These are phyloP conservation scores for Panonychus citri DNA, from an alignment of 1,140 invertebrate genomes.

Conservation along the genomic window DNA sequence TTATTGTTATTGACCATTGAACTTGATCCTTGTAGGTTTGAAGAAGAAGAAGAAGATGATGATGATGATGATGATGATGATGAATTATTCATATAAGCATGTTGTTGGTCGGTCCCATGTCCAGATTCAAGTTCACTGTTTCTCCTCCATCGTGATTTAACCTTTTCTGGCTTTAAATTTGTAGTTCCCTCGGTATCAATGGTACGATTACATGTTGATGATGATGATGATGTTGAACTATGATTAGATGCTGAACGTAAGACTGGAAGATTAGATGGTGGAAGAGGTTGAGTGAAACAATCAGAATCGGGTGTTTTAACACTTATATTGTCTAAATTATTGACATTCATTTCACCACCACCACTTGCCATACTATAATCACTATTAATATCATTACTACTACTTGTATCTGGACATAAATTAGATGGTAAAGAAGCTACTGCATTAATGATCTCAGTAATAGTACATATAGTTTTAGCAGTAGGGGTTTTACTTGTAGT, in stretches of 20 bases:
- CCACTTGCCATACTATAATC: too few relatives aligned
- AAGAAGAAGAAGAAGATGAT: background rate
- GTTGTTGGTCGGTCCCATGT: conserved; percentile 7
- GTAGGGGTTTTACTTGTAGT: too few relatives aligned
- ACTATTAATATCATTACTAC: too few relatives aligned
- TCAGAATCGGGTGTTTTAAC: background rate
- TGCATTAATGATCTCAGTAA: too few relatives aligned
- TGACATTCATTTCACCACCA: too few relatives aligned
- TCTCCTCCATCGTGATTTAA: conserved; percentile 58
- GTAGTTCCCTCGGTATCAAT: background rate
- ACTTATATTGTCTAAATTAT: too few relatives aligned
- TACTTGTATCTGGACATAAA: too few relatives aligned
- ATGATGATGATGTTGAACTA: background rate
- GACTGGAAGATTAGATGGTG: background rate
- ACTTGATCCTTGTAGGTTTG: background rate
- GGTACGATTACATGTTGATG: background rate
- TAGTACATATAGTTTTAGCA: too few relatives aligned
- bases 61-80: background rate
- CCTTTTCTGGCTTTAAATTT: conserved; percentile 43
- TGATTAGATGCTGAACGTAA: background rate
- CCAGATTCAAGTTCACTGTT: conserved; percentile 46
- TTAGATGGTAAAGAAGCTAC: too few relatives aligned
- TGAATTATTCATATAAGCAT: background rate
- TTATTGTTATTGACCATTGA: background rate
- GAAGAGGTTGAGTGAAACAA: background rate